These are phyloP conservation scores for Sceloporus tristichus DNA, from an alignment of 2,113 vertebrate species.

Conservation along the genomic window DNA sequence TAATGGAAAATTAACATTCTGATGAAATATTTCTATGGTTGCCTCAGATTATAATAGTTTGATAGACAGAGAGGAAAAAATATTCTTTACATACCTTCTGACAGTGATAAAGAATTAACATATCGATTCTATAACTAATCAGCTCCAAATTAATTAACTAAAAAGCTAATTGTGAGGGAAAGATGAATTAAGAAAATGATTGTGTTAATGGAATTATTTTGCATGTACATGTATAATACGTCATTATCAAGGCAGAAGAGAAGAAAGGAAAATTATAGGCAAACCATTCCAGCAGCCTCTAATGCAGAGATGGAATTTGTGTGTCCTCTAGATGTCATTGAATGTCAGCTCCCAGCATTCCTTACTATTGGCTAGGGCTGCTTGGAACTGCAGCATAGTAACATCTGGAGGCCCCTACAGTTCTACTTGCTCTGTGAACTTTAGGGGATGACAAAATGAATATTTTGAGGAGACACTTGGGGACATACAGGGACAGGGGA, in stretches of 20 bases:
- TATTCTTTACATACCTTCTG: not conserved
- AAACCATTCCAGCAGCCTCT: not conserved
- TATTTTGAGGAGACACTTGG: no score
- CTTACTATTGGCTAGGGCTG: no score
- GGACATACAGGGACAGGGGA: no score
- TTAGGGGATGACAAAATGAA: no score
- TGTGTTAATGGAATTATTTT: not conserved
- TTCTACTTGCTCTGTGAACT: no score
- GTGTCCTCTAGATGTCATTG: no score
- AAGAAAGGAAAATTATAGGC: not conserved
- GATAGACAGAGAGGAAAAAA: not conserved
- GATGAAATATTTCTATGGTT: not conserved
- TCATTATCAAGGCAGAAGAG: not conserved
- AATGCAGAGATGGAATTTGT: no score
- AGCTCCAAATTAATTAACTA: not conserved
- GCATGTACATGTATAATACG: not conserved
- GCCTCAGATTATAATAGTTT: not conserved
- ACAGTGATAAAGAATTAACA: not conserved
- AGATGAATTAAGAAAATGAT: not conserved
- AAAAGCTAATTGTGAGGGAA: not conserved
- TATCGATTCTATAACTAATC: not conserved
- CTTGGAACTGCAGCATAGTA: no score
- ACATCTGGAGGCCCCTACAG: no score
- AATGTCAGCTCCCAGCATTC: no score
- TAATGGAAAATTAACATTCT: not conserved